A percentile compares a stretch with the other conserved stretches of the same genome.
phyloP scores from a whole-genome alignment of 2,888 invertebrate species.

The Eilema griseolum region DNA sequence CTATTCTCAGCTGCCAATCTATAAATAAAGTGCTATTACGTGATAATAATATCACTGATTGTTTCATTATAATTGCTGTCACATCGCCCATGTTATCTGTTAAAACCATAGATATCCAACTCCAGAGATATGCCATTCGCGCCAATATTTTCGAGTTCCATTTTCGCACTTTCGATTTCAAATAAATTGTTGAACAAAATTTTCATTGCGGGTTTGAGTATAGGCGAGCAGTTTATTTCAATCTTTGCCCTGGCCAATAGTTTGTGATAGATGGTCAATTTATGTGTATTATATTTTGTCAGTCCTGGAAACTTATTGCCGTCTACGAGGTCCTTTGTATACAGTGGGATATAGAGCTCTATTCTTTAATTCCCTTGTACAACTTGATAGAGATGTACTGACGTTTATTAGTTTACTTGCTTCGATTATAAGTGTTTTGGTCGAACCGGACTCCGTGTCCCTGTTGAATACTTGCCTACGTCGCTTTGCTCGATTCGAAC shows the following conservation, averaged over 20 bases:
- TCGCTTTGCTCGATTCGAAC: neutral
- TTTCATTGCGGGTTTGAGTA: no score
- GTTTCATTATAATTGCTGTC: conserved; percentile 24
- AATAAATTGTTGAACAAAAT: no score
- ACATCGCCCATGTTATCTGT: conserved; percentile 40
- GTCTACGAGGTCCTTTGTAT: no score
- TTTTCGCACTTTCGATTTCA: neutral
- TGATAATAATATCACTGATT: conserved; percentile 34
- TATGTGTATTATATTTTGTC: no score
- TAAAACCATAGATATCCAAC: conserved; percentile 21
- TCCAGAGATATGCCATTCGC: neutral
- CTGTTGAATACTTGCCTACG: neutral
- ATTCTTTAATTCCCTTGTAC: neutral
- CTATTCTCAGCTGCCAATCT: conserved; percentile 36
- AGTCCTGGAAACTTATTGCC: no score
- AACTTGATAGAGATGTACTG: neutral
- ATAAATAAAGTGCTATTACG: conserved; percentile 36
- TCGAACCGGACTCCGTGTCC: neutral
- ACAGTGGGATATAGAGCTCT: neutral
- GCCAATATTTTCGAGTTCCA: neutral
- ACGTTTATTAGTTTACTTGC: neutral
- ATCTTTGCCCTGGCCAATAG: no score
- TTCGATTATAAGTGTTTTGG: neutral
- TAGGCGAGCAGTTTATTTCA: no score
- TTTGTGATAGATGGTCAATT: no score